Base-by-base conservation (phyloP, 2,888 invertebrate genomes). In the Caenorhabditis sp. region DNA sequence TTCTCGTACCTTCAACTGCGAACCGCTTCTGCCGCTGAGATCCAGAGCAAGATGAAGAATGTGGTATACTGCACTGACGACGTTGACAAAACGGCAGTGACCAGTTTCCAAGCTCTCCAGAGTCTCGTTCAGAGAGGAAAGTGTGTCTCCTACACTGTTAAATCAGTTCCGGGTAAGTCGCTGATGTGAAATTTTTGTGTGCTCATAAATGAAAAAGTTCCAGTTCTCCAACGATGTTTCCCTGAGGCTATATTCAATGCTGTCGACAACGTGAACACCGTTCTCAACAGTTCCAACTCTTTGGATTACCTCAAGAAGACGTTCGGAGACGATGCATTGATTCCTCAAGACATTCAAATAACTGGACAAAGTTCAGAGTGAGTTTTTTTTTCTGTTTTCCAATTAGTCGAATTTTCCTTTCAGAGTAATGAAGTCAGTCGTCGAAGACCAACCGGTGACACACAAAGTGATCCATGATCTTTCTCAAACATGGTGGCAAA, bases 141-240 rank as follows among this genome's bases (percentile, higher is more conserved):
- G 59, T 91, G 91, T 64, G 83, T 88, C 1, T 85, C 90, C 0
- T 91, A 91, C 70, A 90, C 90, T 2, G 90, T 91, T 3, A 86
- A 85, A n/a, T 89, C 88, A 5, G 85, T 89, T 26, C 85, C 89
- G 41, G 90, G 90, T 90, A 61, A n/a, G 70, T 38, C 5, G 8
- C 10, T 0, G 24, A 35, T 22, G 5, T 6, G 19, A 3, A 19
- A 24, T 4, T n/a, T n/a, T n/a, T 0, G 4, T 35, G 5, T 44
- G 2, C 10, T 35, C 8, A 69, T 14, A 22, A 72, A 66, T 58
- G 2, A 47, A 59, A 70, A 22, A 54, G 51, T 86, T 88, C 70
- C 82, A 88, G 88, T 89, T 0, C 83, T 90, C 10, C 91, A 91
- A 72, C 82, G 92, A 16, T 92, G 92, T 70, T 83, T 92, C 49